These are phyloP conservation scores for Drosophila pseudoananassae DNA, from an alignment of 1,140 invertebrate genomes.

Conservation along the genomic window DNA sequence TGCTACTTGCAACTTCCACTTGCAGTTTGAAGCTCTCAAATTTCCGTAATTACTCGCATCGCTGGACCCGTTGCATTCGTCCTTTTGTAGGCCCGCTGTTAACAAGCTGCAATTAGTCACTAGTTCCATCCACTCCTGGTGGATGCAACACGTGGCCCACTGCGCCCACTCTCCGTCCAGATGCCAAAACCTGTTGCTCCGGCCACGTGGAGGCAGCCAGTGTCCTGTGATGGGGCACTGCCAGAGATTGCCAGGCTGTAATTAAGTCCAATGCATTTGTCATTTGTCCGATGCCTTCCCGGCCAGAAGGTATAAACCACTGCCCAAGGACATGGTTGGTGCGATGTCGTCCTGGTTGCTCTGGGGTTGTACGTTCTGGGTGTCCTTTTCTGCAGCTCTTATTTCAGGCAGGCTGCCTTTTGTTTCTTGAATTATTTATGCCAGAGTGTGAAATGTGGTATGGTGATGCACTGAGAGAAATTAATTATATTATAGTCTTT, in stretches of 20 bases:
- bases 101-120: slow-evolving; percentile 62
- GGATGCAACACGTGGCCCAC: slow-evolving; percentile 53
- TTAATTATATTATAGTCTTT: neutral
- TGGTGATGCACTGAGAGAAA: neutral
- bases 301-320: neutral
- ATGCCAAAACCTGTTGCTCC: slow-evolving; percentile 41
- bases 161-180: neutral
- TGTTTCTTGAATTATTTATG: slow-evolving; percentile 52
- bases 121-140: neutral
- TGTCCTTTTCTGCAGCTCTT: neutral
- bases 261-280: slow-evolving; percentile 49
- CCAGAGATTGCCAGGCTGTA: slow-evolving; percentile 24
- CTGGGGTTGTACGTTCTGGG: too few relatives aligned
- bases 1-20: neutral
- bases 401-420: slow-evolving; percentile 3
- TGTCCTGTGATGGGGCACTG: neutral
- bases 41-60: slow-evolving; percentile 46
- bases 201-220: slow-evolving; percentile 5
- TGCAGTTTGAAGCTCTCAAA: slow-evolving; percentile 5
- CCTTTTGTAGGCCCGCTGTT: slow-evolving; percentile 24
- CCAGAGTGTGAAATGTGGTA: slow-evolving; percentile 19
- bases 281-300: slow-evolving; percentile 20
- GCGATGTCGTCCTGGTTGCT: slow-evolving; percentile 7
- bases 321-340: slow-evolving; percentile 31
- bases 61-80: slow-evolving; percentile 3